A percentile compares a stretch with the other conserved stretches of the same genome.
phyloP scores from a whole-genome alignment of 2,888 invertebrate species.

The Lumbricus terrestris region DNA sequence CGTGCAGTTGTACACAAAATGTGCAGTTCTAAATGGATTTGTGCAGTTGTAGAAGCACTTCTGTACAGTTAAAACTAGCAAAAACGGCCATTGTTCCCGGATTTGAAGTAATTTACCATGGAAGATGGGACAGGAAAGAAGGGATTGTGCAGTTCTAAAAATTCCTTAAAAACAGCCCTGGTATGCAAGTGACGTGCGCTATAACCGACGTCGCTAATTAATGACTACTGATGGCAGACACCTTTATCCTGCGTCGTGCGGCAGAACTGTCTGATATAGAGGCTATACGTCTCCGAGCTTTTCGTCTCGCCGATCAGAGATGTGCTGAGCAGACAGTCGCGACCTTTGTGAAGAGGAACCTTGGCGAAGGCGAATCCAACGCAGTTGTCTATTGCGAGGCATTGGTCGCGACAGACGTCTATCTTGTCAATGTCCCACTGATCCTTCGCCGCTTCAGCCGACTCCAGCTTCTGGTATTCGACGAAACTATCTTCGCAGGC shows the following conservation, averaged over 20 bases:
- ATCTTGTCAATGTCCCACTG: neutral
- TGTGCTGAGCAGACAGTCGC: neutral
- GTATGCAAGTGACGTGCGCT: too few species aligned
- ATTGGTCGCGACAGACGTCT: neutral
- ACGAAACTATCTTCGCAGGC: neutral
- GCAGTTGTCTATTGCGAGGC: neutral
- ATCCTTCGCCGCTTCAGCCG: neutral
- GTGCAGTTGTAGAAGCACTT: too few species aligned
- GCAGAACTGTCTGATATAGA: slow-evolving; percentile 5
- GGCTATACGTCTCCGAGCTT: neutral
- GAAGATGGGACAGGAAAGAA: too few species aligned
- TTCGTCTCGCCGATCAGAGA: neutral
- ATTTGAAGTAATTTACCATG: too few species aligned
- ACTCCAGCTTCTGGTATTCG: neutral
- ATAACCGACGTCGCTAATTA: neutral
- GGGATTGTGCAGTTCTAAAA: too few species aligned
- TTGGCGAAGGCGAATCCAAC: neutral
- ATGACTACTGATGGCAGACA: neutral
- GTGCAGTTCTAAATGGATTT: too few species aligned
- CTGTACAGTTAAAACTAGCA: too few species aligned
- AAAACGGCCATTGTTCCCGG: too few species aligned
- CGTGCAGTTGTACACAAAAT: too few species aligned
- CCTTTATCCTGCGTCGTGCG: neutral
- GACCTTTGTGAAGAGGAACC: neutral
- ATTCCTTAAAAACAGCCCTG: too few species aligned